Evolutionary conservation across 2,888 invertebrate genomes (phyloP), one percentile per base, ranked within the genome.

Genomic region (Stratiomys singularior): DNA sequence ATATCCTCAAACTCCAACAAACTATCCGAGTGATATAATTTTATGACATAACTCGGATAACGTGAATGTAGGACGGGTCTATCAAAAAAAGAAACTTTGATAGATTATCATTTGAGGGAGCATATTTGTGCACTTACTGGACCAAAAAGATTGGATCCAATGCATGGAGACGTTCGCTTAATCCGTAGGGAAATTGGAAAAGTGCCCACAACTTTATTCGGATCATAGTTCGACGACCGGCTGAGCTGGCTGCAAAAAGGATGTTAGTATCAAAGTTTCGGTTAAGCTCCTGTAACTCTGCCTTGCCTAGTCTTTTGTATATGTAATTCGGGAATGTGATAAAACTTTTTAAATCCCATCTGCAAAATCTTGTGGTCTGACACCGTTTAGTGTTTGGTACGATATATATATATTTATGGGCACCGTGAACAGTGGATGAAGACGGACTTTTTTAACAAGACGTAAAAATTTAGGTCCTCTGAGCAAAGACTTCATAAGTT

Each of bases 161-260:
- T 60, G 52, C 58, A 60, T 18, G 18, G 58, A 37, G 58, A 60
- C 23, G 18, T 60, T 60, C 25, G 2, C 13, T 18, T 60, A 60
- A 60, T 60, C 58, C 58, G 21, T 23, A 25, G 58, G 58, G 58
- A 60, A 60, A 60, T 60, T 60, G 58, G 58, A 60, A 60, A 60
- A 60, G 58, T 60, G 25, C 58, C 25, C 25, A 25, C 58, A 25
- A 60, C 58, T 60, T 60, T 9, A 23, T 60, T 25, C 21, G 9
- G 37, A 37, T 37, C 9, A 37, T 9, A 60, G 58, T 60, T 25
- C 58, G 58, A 60, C 21, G 52, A 52, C 52, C 52, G 52, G 15
- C 52, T 52, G 52, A 9, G n/a, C 18, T 13, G 52, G 4, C 37
- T 37, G 37, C 37, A 37, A 37, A 18, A 25, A 23, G 58, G 23